Conservation (phyloP, 2,113 vertebrate genomes). For the Alligator sinensis region DNA sequence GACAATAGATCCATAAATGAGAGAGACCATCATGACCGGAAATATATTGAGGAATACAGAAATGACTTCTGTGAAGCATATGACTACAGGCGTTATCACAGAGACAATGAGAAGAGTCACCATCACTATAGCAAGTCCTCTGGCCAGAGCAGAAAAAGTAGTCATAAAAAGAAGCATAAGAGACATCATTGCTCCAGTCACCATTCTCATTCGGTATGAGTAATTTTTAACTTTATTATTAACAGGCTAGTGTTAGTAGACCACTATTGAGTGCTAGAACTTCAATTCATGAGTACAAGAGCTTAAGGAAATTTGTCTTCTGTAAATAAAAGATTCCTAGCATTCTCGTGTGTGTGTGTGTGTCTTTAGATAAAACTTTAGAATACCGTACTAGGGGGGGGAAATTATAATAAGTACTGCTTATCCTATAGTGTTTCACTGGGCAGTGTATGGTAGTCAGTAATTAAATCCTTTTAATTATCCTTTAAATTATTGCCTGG, state of each 20-base stretch:
- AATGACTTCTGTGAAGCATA: slow-evolving; percentile 84
- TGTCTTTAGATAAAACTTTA: slow-evolving; percentile 49
- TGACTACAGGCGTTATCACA: slow-evolving; percentile 83
- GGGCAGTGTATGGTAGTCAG: not conserved
- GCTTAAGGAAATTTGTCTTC: slow-evolving; percentile 32
- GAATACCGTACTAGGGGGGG: not conserved
- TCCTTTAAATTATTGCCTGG: not conserved
- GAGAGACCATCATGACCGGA: slow-evolving; percentile 84
- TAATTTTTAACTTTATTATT: slow-evolving; percentile 78
- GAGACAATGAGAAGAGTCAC: slow-evolving; percentile 84
- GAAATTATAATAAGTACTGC: not conserved
- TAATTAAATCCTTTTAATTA: not conserved
- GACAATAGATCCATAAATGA: slow-evolving; percentile 82
- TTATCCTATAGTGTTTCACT: not conserved
- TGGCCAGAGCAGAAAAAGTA: slow-evolving; percentile 87
- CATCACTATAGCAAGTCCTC: slow-evolving; percentile 95
- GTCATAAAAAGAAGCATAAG: slow-evolving; percentile 84
- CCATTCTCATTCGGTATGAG: slow-evolving; percentile 90
- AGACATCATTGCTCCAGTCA: slow-evolving; percentile 83
- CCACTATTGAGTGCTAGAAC: slow-evolving; percentile 67
- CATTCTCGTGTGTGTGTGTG: not conserved
- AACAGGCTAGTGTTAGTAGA: slow-evolving; percentile 68
- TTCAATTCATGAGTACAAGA: slow-evolving; percentile 59
- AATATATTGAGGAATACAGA: slow-evolving; percentile 83
- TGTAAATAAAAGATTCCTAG: slow-evolving; percentile 35